These are phyloP conservation scores for Glomeris marginata DNA, from an alignment of 2,888 invertebrate species.

Conservation along the genomic window DNA sequence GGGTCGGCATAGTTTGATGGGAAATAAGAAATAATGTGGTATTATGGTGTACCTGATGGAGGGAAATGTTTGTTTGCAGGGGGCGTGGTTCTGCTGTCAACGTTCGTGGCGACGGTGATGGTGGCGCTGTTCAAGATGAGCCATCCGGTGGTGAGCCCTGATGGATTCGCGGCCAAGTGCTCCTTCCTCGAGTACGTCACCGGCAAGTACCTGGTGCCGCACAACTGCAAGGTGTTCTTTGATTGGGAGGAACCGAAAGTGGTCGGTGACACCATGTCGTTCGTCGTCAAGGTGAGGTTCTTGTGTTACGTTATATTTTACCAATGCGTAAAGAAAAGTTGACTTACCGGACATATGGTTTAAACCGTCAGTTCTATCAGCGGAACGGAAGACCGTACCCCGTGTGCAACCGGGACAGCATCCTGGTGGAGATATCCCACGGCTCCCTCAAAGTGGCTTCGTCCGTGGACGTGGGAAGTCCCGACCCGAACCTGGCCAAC, in stretches of 20 bases:
- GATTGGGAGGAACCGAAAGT: constrained; percentile 80
- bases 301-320: constrained; percentile 1
- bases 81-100: constrained; percentile 78
- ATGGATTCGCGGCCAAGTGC: constrained; percentile 52
- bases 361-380: constrained; percentile 81
- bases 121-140: constrained; percentile 73
- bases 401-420: constrained; percentile 80
- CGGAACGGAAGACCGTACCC: constrained; percentile 89
- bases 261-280: constrained; percentile 83
- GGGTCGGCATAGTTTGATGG: too few relatives aligned
- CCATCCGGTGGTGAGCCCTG: constrained; percentile 74
- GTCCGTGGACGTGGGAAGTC: constrained; percentile 70
- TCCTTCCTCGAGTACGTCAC: constrained; percentile 80
- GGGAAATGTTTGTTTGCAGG: constrained; percentile 35
- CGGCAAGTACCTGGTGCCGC: constrained; percentile 74
- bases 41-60: background rate
- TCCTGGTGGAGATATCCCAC: constrained; percentile 72
- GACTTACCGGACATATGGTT: too few relatives aligned
- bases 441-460: constrained; percentile 67
- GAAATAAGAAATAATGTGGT: too few relatives aligned
- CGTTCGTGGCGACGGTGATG: constrained; percentile 74
- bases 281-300: constrained; percentile 49
- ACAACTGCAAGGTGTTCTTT: constrained; percentile 73
- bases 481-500: constrained; percentile 69
- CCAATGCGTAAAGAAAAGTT: too few relatives aligned